phyloP scores from a whole-genome alignment of 2,113 vertebrate genomes.

The Anolis sagrei region DNA sequence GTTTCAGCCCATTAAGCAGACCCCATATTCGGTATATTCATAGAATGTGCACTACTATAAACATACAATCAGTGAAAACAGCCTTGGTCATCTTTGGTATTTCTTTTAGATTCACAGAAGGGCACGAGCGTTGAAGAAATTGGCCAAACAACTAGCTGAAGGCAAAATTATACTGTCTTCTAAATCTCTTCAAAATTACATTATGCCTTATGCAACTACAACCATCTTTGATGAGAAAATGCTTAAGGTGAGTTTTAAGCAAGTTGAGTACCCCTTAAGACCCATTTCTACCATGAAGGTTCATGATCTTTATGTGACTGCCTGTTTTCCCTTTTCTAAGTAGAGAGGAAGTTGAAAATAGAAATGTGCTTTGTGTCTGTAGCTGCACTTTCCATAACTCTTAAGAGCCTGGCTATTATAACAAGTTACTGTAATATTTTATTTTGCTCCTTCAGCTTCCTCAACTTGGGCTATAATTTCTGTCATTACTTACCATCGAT shows the following conservation, averaged over 20 bases:
- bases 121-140: constrained; percentile 89
- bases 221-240: constrained; percentile 90
- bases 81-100: constrained; percentile 24
- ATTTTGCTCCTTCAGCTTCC: background rate
- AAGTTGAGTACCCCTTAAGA: background rate
- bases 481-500: background rate
- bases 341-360: constrained; percentile 19
- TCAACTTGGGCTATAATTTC: background rate
- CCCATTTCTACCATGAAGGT: background rate
- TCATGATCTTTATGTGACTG: background rate
- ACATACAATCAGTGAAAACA: background rate
- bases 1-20: background rate
- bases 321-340: background rate
- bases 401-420: background rate
- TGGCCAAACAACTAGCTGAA: constrained; percentile 91
- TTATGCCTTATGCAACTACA: constrained; percentile 94
- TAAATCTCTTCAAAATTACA: constrained; percentile 91
- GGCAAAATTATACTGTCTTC: constrained; percentile 83
- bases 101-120: constrained; percentile 88
- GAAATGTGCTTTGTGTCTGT: background rate
- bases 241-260: constrained; percentile 85
- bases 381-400: background rate
- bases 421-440: background rate
- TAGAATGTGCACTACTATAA: background rate
- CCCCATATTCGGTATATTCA: no score